Base-by-base conservation (phyloP, 2,113 vertebrate species). In the Puffinus mauretanicus region DNA sequence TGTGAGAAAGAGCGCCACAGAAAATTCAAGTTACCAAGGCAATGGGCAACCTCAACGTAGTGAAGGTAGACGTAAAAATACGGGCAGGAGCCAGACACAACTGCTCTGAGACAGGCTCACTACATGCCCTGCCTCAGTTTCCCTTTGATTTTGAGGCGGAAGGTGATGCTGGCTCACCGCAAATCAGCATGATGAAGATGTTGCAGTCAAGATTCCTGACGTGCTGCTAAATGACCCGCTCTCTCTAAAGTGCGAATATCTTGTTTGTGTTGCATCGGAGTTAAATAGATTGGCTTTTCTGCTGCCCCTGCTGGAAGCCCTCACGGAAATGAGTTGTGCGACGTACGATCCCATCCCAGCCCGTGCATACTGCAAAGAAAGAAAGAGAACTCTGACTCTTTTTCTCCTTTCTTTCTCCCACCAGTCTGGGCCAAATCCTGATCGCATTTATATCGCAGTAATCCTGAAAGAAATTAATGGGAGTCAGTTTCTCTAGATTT, bases 151-250 rank as follows among this genome's bases (percentile, higher is more conserved):
- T 46, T 24, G 22, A 67, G 20, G 8, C 0, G 1, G 24, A 57
- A 64, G 36, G 38, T 20, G 29, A 15, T 34, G 18, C 29, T 67
- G 30, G 15, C 14, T 75, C 20, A 19, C n/a, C 0, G 1, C 40
- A 81, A 57, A 61, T 58, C 47, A 52, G 9, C 11, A 17, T 2
- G 12, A 57, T 32, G 14, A 67, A 71, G 27, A 42, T 40, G 15
- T 34, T 58, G 8, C 16, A 13, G 26, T 40, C 18, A 19, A 54
- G 20, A 27, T 54, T 64, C 54, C 30, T 90, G n/a, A 61, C 0
- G 0, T 0, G 3, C 22, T 86, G 36, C 36, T 55, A 79, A 55
- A 32, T 34, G 36, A 40, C 16, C 13, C 0, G 0, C 6, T 69
- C 6, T 32, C 14, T 57, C 55, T 34, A 38, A 60, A 36, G 24